Evolutionary conservation across 2,797 vertebrate species (phyloP).

Genomic region (Petrocephalus schoutedeni): DNA sequence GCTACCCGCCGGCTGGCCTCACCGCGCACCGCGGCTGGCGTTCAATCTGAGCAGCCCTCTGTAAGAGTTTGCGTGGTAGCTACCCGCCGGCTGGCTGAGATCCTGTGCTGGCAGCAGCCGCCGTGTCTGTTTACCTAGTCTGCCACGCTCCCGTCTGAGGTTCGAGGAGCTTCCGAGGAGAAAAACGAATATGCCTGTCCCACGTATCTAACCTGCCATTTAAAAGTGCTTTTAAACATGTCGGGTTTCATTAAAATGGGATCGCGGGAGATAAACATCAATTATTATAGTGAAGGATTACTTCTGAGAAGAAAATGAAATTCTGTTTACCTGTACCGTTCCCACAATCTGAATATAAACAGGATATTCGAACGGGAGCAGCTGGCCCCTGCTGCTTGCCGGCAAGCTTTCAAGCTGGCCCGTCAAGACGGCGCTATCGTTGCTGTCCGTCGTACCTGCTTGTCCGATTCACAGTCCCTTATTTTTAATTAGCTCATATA

Average conservation of each 20-base stretch:
- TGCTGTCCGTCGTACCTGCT: background rate
- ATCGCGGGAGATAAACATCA: background rate
- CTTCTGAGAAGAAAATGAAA: background rate
- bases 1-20: background rate
- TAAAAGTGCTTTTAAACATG: background rate
- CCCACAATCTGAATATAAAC: background rate
- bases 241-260: background rate
- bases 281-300: background rate
- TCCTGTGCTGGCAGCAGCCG: background rate
- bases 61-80: background rate
- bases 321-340: background rate
- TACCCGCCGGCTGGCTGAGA: background rate
- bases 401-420: too few species aligned
- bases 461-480: background rate
- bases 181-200: background rate
- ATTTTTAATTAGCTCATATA: background rate
- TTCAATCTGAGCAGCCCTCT: background rate
- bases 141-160: background rate
- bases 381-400: background rate
- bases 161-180: background rate
- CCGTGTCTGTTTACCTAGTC: background rate
- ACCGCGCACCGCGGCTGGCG: too few species aligned
- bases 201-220: background rate
- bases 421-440: background rate
- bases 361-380: background rate